These are phyloP conservation scores for Drosophila subquinaria DNA, from an alignment of 2,888 invertebrate genomes.

Conservation along the genomic window DNA sequence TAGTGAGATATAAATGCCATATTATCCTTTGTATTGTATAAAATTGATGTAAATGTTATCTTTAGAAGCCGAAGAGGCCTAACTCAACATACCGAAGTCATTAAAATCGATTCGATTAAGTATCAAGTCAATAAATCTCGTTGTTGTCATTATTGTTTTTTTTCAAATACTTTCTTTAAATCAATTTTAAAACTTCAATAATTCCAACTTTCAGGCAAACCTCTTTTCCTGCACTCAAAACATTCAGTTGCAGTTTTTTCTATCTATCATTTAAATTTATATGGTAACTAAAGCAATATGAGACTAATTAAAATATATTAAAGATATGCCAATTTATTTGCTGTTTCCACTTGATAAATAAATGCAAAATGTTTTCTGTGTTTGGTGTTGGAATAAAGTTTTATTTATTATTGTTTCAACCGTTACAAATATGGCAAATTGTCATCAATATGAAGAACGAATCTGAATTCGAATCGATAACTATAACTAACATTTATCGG, in stretches of 20 bases:
- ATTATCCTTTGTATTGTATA: no score
- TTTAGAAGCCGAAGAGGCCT: no score
- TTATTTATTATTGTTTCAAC: slow-evolving; percentile 68
- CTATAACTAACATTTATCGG: slow-evolving; percentile 66
- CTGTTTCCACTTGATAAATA: no score
- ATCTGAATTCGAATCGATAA: slow-evolving; percentile 49
- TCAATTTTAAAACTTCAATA: not conserved
- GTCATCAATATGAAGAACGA: slow-evolving; percentile 46
- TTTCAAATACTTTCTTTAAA: not conserved
- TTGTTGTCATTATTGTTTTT: no score
- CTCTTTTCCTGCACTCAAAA: not conserved
- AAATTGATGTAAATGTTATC: no score
- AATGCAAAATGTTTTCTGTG: slow-evolving; percentile 14
- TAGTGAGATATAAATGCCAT: no score
- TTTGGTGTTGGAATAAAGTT: slow-evolving; percentile 74
- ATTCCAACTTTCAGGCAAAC: not conserved
- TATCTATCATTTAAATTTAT: not conserved
- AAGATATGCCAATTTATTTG: no score
- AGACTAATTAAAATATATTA: slow-evolving; percentile 1
- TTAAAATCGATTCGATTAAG: no score
- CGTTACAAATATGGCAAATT: slow-evolving; percentile 77
- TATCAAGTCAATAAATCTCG: no score
- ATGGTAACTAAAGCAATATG: no score
- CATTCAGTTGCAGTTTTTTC: not conserved
- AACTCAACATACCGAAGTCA: no score